These are phyloP conservation scores for Nothoprocta perdicaria DNA, from an alignment of 2,113 vertebrate genomes.

Conservation along the genomic window DNA sequence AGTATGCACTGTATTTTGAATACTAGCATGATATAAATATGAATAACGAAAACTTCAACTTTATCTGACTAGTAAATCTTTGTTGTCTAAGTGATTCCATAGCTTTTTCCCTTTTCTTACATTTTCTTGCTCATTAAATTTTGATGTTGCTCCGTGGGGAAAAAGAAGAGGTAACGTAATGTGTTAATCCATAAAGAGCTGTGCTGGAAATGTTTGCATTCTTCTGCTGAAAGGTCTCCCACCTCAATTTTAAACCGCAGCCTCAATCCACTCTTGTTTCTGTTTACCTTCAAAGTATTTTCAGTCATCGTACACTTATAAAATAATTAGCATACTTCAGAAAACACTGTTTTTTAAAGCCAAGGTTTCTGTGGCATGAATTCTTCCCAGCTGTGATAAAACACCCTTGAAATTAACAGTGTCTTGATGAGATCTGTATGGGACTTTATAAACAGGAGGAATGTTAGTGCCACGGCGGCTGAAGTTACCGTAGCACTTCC, in stretches of 20 bases:
- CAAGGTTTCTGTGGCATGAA: conserved; percentile 32
- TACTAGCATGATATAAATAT: background rate
- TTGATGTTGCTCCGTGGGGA: background rate
- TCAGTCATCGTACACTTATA: conserved; percentile 55
- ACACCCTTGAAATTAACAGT: conserved; percentile 55
- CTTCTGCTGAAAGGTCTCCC: conserved; percentile 14
- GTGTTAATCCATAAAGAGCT: background rate
- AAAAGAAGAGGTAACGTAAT: background rate
- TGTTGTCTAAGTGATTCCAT: background rate
- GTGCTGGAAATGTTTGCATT: conserved; percentile 1
- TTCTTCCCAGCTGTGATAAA: conserved; percentile 66
- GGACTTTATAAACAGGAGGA: conserved; percentile 23
- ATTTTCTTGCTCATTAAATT: background rate
- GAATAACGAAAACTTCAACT: background rate
- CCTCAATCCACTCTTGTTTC: conserved; percentile 42
- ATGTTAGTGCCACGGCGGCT: background rate
- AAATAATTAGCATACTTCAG: conserved; percentile 65
- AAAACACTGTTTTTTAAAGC: conserved; percentile 34
- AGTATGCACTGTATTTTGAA: background rate
- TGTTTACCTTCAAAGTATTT: conserved; percentile 58
- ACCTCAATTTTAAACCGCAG: conserved; percentile 29
- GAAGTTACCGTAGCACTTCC: background rate
- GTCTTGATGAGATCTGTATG: conserved; percentile 34
- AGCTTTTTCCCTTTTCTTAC: background rate
- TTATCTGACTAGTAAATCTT: background rate